phyloP scores from a whole-genome alignment of 1,140 invertebrate species.

The Planococcus citri region DNA sequence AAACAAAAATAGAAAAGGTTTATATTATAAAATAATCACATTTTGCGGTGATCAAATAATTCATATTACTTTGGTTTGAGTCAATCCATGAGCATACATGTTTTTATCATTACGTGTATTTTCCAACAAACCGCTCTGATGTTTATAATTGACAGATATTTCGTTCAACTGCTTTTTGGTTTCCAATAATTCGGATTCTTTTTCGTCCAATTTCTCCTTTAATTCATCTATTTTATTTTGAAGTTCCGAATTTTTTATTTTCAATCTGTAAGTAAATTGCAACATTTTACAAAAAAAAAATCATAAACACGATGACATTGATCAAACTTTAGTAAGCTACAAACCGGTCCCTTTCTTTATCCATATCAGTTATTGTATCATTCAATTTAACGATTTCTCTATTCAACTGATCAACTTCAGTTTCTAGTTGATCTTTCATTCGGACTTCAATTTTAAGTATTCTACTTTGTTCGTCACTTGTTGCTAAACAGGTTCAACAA shows the following conservation, averaged over 20 bases:
- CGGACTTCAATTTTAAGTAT: conserved; percentile 10
- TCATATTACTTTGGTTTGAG: background rate
- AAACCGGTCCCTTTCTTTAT: background rate
- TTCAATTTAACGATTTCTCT: background rate
- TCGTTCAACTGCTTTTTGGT: background rate
- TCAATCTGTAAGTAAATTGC: background rate
- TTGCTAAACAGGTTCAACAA: background rate
- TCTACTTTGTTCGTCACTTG: conserved; percentile 6
- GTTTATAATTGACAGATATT: background rate
- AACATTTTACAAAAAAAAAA: no score
- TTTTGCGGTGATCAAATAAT: no score
- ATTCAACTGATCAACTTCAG: conserved; percentile 10
- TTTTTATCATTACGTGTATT: conserved; percentile 15
- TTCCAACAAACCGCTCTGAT: conserved; percentile 3
- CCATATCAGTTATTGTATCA: background rate
- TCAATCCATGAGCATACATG: background rate
- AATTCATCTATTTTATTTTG: background rate
- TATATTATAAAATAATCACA: no score
- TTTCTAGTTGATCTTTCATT: background rate
- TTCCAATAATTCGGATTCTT: background rate
- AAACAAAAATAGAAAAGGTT: background rate
- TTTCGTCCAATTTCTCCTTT: background rate
- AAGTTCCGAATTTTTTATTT: background rate
- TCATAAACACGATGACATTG: no score
- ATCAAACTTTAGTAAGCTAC: background rate